These are phyloP conservation scores for Scaptodrosophila latifasciaeformis DNA, from an alignment of 2,888 invertebrate species.

Conservation along the genomic window DNA sequence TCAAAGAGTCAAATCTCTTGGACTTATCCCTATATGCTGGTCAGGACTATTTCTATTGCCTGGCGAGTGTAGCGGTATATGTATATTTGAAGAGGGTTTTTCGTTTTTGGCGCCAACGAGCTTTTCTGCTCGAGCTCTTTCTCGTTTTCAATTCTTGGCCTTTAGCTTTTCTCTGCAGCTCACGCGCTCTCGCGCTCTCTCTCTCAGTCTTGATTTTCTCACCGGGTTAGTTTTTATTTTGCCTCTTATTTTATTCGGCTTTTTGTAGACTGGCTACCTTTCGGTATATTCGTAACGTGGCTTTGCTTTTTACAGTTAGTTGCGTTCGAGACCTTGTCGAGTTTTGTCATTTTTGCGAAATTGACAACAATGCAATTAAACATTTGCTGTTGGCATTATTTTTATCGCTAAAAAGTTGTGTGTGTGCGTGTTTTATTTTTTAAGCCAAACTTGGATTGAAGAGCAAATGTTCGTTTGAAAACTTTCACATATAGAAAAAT, in stretches of 20 bases:
- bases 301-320: constrained; percentile 75
- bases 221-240: constrained; percentile 18
- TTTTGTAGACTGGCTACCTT: constrained; percentile 44
- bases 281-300: constrained; percentile 74
- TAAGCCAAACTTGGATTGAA: constrained; percentile 30
- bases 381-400: not conserved
- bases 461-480: not conserved
- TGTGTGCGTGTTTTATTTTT: not conserved
- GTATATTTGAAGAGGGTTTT: no score
- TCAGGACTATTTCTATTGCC: no score
- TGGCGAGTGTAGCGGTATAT: no score
- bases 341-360: constrained; percentile 74
- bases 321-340: constrained; percentile 76
- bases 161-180: no score
- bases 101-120: no score
- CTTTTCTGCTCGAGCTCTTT: not conserved
- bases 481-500: no score
- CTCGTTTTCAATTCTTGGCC: not conserved
- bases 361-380: constrained; percentile 28
- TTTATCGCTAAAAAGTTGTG: no score
- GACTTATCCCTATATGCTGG: no score
- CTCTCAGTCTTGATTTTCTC: not conserved
- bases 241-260: constrained; percentile 18
- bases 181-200: constrained; percentile 2
- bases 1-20: no score